phyloP scores from a whole-genome alignment of 1,140 invertebrate genomes.

The Atta cephalotes region DNA sequence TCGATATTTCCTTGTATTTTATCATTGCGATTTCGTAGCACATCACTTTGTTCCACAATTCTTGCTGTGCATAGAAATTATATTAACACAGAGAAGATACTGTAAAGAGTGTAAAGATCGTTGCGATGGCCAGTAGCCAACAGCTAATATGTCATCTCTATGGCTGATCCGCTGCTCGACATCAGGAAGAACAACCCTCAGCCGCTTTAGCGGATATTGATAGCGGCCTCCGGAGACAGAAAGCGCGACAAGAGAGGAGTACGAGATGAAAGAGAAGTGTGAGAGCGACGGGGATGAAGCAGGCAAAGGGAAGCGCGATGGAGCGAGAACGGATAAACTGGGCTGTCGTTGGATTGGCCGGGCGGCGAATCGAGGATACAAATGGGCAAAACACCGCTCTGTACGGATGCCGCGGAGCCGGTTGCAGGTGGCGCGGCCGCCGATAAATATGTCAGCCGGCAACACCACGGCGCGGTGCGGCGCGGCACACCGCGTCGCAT shows the following conservation, averaged over 20 bases:
- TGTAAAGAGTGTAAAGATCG: slow-evolving; percentile 7
- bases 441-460: slow-evolving; percentile 85
- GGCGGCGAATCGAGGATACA: slow-evolving; percentile 73
- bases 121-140: slow-evolving; percentile 22
- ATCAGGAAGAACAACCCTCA: slow-evolving; percentile 50
- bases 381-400: slow-evolving; percentile 79
- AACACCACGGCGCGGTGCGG: slow-evolving; percentile 79
- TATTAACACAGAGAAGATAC: neutral
- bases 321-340: slow-evolving; percentile 73
- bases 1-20: neutral
- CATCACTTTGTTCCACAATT: neutral
- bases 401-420: slow-evolving; percentile 81
- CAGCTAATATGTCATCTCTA: slow-evolving; percentile 74
- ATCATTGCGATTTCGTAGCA: slow-evolving; percentile 3
- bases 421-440: slow-evolving; percentile 83
- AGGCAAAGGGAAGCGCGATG: slow-evolving; percentile 46
- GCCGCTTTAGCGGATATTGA: slow-evolving; percentile 28
- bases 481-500: slow-evolving; percentile 51
- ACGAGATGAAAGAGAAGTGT: slow-evolving; percentile 19
- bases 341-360: slow-evolving; percentile 72
- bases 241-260: neutral
- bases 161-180: slow-evolving; percentile 14
- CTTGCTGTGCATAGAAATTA: neutral
- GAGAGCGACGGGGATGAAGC: slow-evolving; percentile 48
- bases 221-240: slow-evolving; percentile 28